Percentiles rank a stretch among this genome's conserved stretches.
Evolutionary conservation across 2,888 invertebrate genomes (phyloP).

Genomic region (Drosophila mimetica): DNA sequence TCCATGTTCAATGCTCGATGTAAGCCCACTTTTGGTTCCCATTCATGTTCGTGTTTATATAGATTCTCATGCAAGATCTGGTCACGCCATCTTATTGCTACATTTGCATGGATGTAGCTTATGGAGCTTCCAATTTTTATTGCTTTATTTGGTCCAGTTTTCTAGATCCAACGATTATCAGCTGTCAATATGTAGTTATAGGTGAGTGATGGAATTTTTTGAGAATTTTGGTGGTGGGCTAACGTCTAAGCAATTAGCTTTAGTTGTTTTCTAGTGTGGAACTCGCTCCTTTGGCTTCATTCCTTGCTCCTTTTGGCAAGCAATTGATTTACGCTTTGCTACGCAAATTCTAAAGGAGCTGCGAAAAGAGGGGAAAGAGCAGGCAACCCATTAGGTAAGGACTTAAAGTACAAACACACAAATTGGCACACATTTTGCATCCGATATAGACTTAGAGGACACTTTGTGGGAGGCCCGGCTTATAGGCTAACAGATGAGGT

Average conservation of each 20-base stretch:
- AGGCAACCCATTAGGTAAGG: constrained; percentile 41
- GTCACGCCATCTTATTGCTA: constrained; percentile 40
- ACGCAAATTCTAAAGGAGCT: constrained; percentile 48
- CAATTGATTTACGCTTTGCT: constrained; percentile 63
- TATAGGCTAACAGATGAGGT: not conserved
- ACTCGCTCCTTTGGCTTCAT: constrained; percentile 15
- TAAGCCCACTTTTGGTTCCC: constrained; percentile 29
- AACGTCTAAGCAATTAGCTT: constrained; percentile 29
- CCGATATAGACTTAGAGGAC: constrained; percentile 58
- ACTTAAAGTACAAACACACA: constrained; percentile 23
- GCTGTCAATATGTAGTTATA: not conserved
- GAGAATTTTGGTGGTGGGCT: constrained; percentile 33
- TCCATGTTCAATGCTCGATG: constrained; percentile 5
- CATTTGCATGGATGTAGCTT: constrained; percentile 4
- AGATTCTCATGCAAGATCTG: constrained; percentile 29
- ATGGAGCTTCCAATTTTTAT: constrained; percentile 10
- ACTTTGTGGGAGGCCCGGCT: constrained; percentile 33
- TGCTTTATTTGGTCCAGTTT: constrained; percentile 14
- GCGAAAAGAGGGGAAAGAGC: not conserved
- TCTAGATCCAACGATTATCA: constrained; percentile 6
- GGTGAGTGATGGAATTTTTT: constrained; percentile 36
- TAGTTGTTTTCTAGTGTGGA: constrained; percentile 17
- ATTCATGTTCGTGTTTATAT: constrained; percentile 36
- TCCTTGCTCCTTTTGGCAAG: constrained; percentile 44
- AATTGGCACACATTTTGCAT: constrained; percentile 52